These are phyloP conservation scores for Scomber colias DNA, from an alignment of 2,113 vertebrate genomes.

Conservation along the genomic window DNA sequence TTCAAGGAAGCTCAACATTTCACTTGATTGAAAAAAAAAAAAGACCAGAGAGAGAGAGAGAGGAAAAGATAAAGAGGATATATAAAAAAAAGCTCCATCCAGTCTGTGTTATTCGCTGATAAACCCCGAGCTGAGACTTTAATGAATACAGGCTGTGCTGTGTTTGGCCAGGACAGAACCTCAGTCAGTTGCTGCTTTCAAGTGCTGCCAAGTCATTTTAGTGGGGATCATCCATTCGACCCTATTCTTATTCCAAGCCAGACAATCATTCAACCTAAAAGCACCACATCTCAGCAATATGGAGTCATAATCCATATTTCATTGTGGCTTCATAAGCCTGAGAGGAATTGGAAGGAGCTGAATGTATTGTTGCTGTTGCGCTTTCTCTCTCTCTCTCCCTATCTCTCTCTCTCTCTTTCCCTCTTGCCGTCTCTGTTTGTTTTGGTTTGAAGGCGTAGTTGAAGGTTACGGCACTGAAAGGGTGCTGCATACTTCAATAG, in stretches of 20 bases:
- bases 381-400: slow-evolving; percentile 3
- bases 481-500: slow-evolving; percentile 72
- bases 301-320: slow-evolving; percentile 71
- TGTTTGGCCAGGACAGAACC: slow-evolving; percentile 61
- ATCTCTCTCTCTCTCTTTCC: slow-evolving; percentile 1
- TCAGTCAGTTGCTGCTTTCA: slow-evolving; percentile 74
- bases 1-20: slow-evolving; percentile 54
- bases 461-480: slow-evolving; percentile 72
- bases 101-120: slow-evolving; percentile 67
- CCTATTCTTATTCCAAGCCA: slow-evolving; percentile 64
- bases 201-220: slow-evolving; percentile 80
- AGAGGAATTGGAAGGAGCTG: slow-evolving; percentile 13
- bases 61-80: slow-evolving; percentile 54
- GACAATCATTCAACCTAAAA: slow-evolving; percentile 65
- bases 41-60: slow-evolving; percentile 13
- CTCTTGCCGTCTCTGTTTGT: slow-evolving; percentile 53
- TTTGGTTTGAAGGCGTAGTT: slow-evolving; percentile 62
- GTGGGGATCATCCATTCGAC: slow-evolving; percentile 70
- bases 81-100: slow-evolving; percentile 37
- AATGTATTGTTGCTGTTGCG: slow-evolving; percentile 13
- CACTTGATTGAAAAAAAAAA: slow-evolving; percentile 30
- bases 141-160: slow-evolving; percentile 73
- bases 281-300: slow-evolving; percentile 52
- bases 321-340: slow-evolving; percentile 36
- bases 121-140: slow-evolving; percentile 67